Base-by-base conservation (phyloP, 1,140 invertebrate genomes). In the Euwallacea fornicatus region DNA sequence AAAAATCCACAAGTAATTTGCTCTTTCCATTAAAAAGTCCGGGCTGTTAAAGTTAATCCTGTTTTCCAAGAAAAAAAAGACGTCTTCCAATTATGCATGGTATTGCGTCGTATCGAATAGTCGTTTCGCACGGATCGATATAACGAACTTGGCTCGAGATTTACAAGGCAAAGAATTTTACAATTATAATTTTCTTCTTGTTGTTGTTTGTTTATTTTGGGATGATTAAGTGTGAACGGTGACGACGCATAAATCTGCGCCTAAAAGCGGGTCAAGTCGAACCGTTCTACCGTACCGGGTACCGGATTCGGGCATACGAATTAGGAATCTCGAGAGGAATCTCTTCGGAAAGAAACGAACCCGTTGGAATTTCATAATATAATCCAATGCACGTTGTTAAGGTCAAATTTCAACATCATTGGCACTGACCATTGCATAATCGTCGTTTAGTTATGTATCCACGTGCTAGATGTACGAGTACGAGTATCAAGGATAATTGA, bases 121-220 rank as follows among this genome's bases (percentile, higher is more conserved):
- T 50, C 46, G 46, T 50, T 50, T 50, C 46, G 46, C 46, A 50
- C 46, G 46, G 46, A 50, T 50, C 46, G 46, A 50, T 50, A 33
- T 33, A 50, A 50, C 13, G 46, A 50, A 50, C 46, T 50, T 50
- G 46, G 46, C 13, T 50, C 46, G 46, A 50, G 46, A 50, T 50
- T 50, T 50, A 50, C 13, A 50, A 50, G 46, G 46, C 46, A 13
- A 50, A 50, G 46, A 50, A 50, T 50, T 50, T 50, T 50, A 50
- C 46, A 50, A 50, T 50, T 50, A 50, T 50, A 50, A 50, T 50
- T 50, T 50, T 50, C 46, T 50, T 50, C 46, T 50, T 50, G 46
- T 50, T 50, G 21, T 33, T 50, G 46, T 50, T 50, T 50, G 46
- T 50, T 50, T 50, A 50, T 50, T 33, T 33, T 33, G 21, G 21